Percentiles rank a stretch among this genome's conserved stretches.
These are phyloP conservation scores for mouse (Mus musculus) DNA, from an alignment of 2,113 vertebrate species.

Conservation along the genomic window GRCm39 chr4:57248001-57248500, in stretches of 20 bases:
- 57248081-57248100: neutral
- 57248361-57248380: neutral
- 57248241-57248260: neutral
- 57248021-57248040: neutral
- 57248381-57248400: neutral
- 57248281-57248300: constrained; percentile 2
- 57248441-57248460: neutral
- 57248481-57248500: neutral
- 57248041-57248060: neutral
- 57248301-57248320: neutral
- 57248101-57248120: too few relatives aligned
- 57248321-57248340: neutral
- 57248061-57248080: neutral
- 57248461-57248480: neutral
- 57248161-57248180: neutral
- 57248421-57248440: neutral
- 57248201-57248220: neutral
- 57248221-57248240: neutral
- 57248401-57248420: neutral
- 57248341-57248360: neutral
- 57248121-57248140: neutral
- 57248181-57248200: neutral
- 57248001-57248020: neutral
- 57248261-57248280: neutral
- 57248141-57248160: neutral